Conservation (phyloP, 2,888 invertebrate genomes). For the Cenopis cana region DNA sequence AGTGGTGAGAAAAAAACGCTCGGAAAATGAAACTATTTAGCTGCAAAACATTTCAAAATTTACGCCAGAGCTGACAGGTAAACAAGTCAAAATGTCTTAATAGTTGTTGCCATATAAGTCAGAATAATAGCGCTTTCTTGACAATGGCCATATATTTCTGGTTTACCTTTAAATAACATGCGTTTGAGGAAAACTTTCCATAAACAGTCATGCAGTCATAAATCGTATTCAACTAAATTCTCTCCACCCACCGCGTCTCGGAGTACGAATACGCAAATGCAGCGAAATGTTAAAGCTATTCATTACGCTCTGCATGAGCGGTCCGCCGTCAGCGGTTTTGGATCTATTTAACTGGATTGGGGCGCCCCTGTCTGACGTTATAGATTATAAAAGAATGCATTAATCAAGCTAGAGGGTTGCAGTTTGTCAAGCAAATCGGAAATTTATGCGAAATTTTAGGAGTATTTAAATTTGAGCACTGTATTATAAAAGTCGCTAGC, state of each 20-base stretch:
- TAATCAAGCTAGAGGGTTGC: conserved; percentile 61
- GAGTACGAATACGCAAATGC: conserved; percentile 28
- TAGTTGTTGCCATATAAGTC: too few species aligned
- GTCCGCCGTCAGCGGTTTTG: conserved; percentile 56
- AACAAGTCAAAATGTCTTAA: too few species aligned
- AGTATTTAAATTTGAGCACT: conserved; percentile 2
- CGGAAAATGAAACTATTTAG: too few species aligned
- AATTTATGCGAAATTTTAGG: conserved; percentile 29
- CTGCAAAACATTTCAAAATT: too few species aligned
- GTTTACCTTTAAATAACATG: too few species aligned
- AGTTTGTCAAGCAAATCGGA: conserved; percentile 57
- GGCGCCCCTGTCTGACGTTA: conserved; percentile 61
- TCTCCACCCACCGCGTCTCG: conserved; percentile 13
- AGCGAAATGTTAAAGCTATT: conserved; percentile 35
- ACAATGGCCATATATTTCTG: too few species aligned
- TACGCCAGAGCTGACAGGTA: too few species aligned
- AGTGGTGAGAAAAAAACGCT: too few species aligned
- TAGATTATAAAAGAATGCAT: conserved; percentile 67
- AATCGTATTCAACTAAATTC: conserved; percentile 9
- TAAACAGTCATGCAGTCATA: conserved; percentile 6
- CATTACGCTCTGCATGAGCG: conserved; percentile 50
- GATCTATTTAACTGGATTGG: conserved; percentile 63
- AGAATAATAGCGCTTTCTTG: too few species aligned
- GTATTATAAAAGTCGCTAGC: not conserved
- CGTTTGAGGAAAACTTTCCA: not conserved